phyloP scores from a whole-genome alignment of 2,888 invertebrate genomes.

The Stramonita haemastoma region DNA sequence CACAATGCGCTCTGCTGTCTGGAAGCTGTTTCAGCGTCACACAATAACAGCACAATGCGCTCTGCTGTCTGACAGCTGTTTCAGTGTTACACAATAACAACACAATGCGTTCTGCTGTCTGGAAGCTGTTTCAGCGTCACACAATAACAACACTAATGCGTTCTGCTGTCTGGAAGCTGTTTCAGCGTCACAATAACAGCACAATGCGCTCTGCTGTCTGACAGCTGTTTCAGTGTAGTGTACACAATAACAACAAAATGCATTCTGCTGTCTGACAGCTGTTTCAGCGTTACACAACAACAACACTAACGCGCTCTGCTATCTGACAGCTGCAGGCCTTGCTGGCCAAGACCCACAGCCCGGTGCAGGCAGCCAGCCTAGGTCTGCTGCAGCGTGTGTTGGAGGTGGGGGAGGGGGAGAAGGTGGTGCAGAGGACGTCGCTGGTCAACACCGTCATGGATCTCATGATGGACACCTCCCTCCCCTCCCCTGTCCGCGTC shows the following conservation, averaged over 20 bases:
- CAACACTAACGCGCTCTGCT: neutral
- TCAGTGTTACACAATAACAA: no score
- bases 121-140: neutral
- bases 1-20: no score
- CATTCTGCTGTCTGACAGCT: no score
- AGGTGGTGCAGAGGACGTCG: neutral
- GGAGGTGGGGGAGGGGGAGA: neutral
- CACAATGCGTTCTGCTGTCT: neutral
- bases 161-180: no score
- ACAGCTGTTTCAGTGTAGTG: no score
- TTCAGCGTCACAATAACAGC: no score
- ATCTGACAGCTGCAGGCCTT: neutral
- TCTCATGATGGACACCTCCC: neutral
- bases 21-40: no score
- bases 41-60: no score
- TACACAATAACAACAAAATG: no score
- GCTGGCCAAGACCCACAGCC: neutral
- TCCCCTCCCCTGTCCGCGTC: neutral
- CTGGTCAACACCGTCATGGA: conserved; percentile 9
- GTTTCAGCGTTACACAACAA: no score
- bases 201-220: no score
- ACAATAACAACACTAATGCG: neutral
- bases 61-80: no score
- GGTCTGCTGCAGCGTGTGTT: neutral
- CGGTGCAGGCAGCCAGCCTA: conserved; percentile 1